A percentile compares a stretch with the other conserved stretches of the same genome.
Conservation (phyloP, 2,888 invertebrate genomes). For the Chrysomela aeneicollis region DNA sequence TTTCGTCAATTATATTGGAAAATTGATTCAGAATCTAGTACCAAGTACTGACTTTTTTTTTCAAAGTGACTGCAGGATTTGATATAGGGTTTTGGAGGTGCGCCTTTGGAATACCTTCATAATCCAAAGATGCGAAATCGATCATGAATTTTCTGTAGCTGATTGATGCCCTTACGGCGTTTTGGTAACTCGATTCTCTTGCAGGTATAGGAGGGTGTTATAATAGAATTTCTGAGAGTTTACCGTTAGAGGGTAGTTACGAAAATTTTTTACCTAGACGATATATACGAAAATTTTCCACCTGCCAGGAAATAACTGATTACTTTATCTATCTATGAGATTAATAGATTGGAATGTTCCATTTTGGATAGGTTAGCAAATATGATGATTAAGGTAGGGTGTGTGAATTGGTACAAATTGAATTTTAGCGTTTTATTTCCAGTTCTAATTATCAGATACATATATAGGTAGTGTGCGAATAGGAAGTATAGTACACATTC, state of each 20-base stretch:
- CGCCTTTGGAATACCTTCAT: not conserved
- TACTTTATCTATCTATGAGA: too few relatives aligned
- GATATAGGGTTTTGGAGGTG: not conserved
- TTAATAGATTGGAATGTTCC: too few relatives aligned
- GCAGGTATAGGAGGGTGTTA: not conserved
- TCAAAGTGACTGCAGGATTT: not conserved
- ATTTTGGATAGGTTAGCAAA: too few relatives aligned
- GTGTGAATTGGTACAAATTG: too few relatives aligned
- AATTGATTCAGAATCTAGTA: too few relatives aligned
- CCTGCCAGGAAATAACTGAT: slow-evolving; percentile 3
- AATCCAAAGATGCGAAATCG: slow-evolving; percentile 30
- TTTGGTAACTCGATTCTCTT: not conserved
- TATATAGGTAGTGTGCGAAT: too few relatives aligned
- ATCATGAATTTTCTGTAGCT: slow-evolving; percentile 26
- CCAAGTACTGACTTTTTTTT: too few relatives aligned
- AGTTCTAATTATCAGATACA: too few relatives aligned
- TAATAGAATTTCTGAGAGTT: not conserved
- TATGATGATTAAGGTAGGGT: too few relatives aligned
- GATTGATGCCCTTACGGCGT: not conserved
- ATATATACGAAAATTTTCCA: not conserved
- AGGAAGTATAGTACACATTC: too few relatives aligned
- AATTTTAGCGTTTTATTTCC: too few relatives aligned
- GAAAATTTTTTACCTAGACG: not conserved
- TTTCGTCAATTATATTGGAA: too few relatives aligned
- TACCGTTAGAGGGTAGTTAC: slow-evolving; percentile 1